phyloP scores from a whole-genome alignment of 2,113 vertebrate species.

The Poecile atricapillus region DNA sequence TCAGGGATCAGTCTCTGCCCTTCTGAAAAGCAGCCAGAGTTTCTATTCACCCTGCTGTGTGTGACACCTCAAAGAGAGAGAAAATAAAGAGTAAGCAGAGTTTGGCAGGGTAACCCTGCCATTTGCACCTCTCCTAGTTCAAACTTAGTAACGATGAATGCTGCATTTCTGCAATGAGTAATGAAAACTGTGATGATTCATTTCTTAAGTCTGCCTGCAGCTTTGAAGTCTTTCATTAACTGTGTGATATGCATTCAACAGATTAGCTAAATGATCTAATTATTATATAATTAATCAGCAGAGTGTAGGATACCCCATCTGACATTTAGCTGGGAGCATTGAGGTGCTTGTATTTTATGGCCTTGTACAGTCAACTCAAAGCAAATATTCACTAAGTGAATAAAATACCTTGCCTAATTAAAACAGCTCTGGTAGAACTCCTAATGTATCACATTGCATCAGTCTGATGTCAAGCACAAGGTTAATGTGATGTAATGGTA shows the following conservation, averaged over 20 bases:
- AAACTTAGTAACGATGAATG: background rate
- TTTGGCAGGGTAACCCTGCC: background rate
- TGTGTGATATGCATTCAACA: background rate
- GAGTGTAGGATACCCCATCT: background rate
- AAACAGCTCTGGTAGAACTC: background rate
- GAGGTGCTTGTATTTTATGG: background rate
- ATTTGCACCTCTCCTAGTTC: background rate
- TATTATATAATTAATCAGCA: slow-evolving; percentile 7
- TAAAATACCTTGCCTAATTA: background rate
- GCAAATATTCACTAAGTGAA: background rate
- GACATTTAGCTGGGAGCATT: background rate
- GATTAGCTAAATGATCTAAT: slow-evolving; percentile 19
- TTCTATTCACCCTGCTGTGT: background rate
- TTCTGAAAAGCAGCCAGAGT: background rate
- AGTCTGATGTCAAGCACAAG: background rate
- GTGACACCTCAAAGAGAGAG: background rate
- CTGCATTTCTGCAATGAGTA: background rate
- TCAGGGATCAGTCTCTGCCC: background rate
- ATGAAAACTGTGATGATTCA: slow-evolving; percentile 9
- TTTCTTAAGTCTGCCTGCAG: background rate
- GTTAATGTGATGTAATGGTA: background rate
- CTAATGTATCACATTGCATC: background rate
- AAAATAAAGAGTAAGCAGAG: background rate
- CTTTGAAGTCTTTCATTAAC: slow-evolving; percentile 17
- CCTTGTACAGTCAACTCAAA: background rate